Base-by-base conservation (phyloP, 2,797 vertebrate genomes). In the Diceros bicornis region DNA sequence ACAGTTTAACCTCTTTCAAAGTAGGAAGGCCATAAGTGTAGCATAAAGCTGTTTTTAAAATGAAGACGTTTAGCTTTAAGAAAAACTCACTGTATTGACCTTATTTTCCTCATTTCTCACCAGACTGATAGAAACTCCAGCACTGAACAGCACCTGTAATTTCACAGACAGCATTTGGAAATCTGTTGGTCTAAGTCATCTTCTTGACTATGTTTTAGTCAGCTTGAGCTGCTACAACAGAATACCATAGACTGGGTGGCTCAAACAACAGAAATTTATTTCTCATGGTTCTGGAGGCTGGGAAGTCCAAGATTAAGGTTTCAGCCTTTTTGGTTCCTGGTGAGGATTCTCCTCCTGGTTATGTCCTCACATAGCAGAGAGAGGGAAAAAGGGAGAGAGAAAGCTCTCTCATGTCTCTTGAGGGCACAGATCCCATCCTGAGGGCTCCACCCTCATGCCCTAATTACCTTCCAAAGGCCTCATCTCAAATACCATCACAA, bases 1-100 rank as follows among this genome's bases (percentile, higher is more conserved):
- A 83, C 57, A 20, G 10, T 74, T 74, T 66, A 88, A 85, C 61
- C 23, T 94, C 79, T 88, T 96, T 81, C 20, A 77, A 84, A 81
- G 34, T 23, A 83, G 64, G n/a, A 86, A 78, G 84, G 16, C 17
- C 25, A 1, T 69, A 44, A 61, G 27, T 2, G 2, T 29, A 57
- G 52, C 37, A 72, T 64, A 77, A 37, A 94, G 50, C 6, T 89
- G 1, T 79, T 85, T 92, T 94, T 86, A 78, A 91, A 68, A 59
- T 20, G n/a, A 89, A 2, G 34, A 66, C 10, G 9, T 68, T 50
- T 52, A 37, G 41, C 59, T 92, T 72, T 47, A 61, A 85, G 87
- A 81, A 81, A 87, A 97, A 69, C 37, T 91, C 57, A 59, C 4
- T 50, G 23, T 29, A 29, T 61, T 14, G 25, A 52, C n/a, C 57